These are phyloP conservation scores for Epizoanthus stellaris DNA, from an alignment of 92 coral and sea anemone genomes.

Conservation along the genomic window DNA sequence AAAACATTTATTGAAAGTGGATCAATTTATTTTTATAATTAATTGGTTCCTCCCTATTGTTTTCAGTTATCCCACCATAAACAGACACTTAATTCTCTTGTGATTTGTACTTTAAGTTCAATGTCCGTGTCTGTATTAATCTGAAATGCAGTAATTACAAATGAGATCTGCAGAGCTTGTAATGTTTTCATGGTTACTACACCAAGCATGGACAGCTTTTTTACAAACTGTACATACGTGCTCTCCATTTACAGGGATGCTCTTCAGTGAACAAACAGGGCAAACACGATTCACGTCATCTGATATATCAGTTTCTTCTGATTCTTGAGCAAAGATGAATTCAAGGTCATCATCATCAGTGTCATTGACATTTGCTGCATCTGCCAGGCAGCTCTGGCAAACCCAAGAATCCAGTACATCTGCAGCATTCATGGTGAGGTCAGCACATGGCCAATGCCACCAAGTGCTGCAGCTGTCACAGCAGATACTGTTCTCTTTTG, in stretches of 20 bases:
- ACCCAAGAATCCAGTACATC: slow-evolving; percentile 48
- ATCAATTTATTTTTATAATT: too few relatives aligned
- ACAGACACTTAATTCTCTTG: too few relatives aligned
- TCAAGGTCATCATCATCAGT: slow-evolving; percentile 46
- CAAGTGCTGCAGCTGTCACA: slow-evolving; percentile 29
- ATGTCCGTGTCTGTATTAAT: neutral
- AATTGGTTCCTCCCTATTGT: too few relatives aligned
- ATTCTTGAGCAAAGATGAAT: slow-evolving; percentile 23
- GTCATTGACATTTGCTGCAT: slow-evolving; percentile 43
- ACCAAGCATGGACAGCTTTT: slow-evolving; percentile 57
- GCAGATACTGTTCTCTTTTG: slow-evolving; percentile 31
- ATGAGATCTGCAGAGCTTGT: slow-evolving; percentile 58
- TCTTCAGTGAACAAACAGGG: slow-evolving; percentile 51
- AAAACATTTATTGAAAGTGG: too few relatives aligned
- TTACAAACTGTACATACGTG: slow-evolving; percentile 47
- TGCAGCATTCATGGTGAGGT: slow-evolving; percentile 14
- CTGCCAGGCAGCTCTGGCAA: slow-evolving; percentile 53
- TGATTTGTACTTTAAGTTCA: neutral
- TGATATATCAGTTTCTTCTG: neutral
- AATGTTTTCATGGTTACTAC: neutral
- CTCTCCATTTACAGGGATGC: slow-evolving; percentile 65
- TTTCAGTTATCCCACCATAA: too few relatives aligned
- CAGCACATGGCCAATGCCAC: slow-evolving; percentile 42
- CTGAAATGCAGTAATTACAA: slow-evolving; percentile 50
- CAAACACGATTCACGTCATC: slow-evolving; percentile 3